Evolutionary conservation across 1,140 invertebrate species (phyloP), one percentile per base, ranked within the genome.

Genomic region (Dendroctonus ponderosae): DNA sequence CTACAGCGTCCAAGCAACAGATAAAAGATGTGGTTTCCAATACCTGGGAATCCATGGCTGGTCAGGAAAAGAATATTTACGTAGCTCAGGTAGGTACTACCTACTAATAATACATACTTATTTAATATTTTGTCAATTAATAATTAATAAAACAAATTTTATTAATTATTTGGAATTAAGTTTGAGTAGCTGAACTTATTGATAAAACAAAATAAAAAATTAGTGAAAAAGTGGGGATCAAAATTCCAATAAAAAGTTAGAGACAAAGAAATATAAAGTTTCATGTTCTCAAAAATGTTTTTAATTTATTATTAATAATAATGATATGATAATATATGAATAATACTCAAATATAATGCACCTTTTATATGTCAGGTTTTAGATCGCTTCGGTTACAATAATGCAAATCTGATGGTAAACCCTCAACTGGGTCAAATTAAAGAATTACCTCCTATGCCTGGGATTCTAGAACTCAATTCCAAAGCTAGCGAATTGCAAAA

Each of bases 51-150:
- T 72, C 72, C 11, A 63, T 80, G 41, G 59, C 67, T 3, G 52
- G 57, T 7, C 59, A 72, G 37, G 78, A 80, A 66, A 79, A 78
- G 57, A 73, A 77, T 59, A 77, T 79, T 67, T 80, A 80, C 62
- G 72, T 80, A 41, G 76, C 77, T 0, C 79, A 80, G 71, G 78
- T 78, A 80, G 71, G 78, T 78, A n/a, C 2, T 46, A 46, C 12
- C 26, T 26, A 2, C 3, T 26, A 26, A 26, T 26, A 2, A 26
- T 26, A 26, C 26, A 26, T 3, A 26, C 26, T 26, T 26, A 26
- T 26, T 26, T 26, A 26, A 26, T 26, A 26, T 26, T 1, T 26
- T 26, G 26, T n/a, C n/a, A n/a, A n/a, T n/a, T n/a, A n/a, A n/a
- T n/a, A n/a, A n/a, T n/a, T n/a, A n/a, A n/a, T n/a, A n/a, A n/a